Evolutionary conservation across 2,797 vertebrate genomes (phyloP).

Genomic region (Rallus crepitans): DNA sequence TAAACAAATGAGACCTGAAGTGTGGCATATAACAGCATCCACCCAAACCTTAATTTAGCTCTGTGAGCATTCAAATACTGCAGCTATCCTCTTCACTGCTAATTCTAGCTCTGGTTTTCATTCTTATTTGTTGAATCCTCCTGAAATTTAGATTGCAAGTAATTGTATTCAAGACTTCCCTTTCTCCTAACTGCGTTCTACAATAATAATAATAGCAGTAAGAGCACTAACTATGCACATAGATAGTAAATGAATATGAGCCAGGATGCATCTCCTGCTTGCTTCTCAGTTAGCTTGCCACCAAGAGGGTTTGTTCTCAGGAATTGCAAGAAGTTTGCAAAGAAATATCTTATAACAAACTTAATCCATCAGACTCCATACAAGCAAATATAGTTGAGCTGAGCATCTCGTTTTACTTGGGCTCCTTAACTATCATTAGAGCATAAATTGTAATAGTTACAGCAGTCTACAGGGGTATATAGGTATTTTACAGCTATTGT

Average conservation of each 20-base stretch:
- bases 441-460: conserved; percentile 77
- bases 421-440: conserved; percentile 75
- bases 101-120: conserved; percentile 15
- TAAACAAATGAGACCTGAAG: conserved; percentile 10
- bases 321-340: conserved; percentile 45
- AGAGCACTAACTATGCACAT: background rate
- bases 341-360: conserved; percentile 46
- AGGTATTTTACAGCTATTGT: conserved; percentile 77
- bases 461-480: conserved; percentile 52
- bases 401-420: conserved; percentile 68
- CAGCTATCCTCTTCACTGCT: background rate
- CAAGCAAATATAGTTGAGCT: conserved; percentile 65
- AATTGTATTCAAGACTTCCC: background rate
- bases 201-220: background rate
- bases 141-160: conserved; percentile 9
- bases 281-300: conserved; percentile 32
- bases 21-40: background rate
- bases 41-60: conserved; percentile 1
- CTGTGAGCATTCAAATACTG: background rate
- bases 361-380: conserved; percentile 61
- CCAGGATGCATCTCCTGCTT: background rate
- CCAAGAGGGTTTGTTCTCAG: conserved; percentile 1
- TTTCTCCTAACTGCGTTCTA: background rate
- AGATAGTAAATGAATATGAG: background rate
- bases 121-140: background rate